Evolutionary conservation across 2,888 invertebrate genomes (phyloP).

Genomic region (Linyphia triangularis): DNA sequence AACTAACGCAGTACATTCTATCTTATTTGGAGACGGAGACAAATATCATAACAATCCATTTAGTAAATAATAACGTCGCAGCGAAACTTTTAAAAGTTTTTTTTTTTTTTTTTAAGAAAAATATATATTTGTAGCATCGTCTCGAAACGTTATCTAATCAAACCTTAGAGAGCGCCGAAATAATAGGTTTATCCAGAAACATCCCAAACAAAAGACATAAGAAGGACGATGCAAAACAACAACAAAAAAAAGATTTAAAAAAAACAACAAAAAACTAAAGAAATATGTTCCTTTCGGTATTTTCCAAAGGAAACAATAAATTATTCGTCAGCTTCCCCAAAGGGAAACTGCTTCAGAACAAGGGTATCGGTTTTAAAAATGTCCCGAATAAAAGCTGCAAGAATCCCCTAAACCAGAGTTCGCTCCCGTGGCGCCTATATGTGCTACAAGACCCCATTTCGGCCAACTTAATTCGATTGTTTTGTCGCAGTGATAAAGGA

Average conservation of each 20-base stretch:
- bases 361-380: conserved; percentile 3
- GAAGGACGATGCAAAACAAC: no score
- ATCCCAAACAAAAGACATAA: no score
- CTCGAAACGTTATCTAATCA: no score
- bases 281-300: not conserved
- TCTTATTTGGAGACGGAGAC: no score
- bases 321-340: not conserved
- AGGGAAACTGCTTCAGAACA: not conserved
- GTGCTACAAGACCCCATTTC: not conserved
- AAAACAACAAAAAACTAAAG: not conserved
- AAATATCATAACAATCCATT: no score
- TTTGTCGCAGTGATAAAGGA: conserved; percentile 49
- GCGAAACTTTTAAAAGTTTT: no score
- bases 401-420: not conserved
- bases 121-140: no score
- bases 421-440: not conserved
- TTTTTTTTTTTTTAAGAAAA: no score
- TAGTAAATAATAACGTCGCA: no score
- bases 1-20: no score
- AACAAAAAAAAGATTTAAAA: no score
- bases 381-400: not conserved
- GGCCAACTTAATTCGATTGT: conserved; percentile 45
- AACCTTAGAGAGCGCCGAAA: no score
- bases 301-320: not conserved
- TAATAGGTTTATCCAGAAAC: not conserved